phyloP scores from a whole-genome alignment of 30 jellyfish, hydroid and myxozoan species.

The Rhopilema esculentum region DNA sequence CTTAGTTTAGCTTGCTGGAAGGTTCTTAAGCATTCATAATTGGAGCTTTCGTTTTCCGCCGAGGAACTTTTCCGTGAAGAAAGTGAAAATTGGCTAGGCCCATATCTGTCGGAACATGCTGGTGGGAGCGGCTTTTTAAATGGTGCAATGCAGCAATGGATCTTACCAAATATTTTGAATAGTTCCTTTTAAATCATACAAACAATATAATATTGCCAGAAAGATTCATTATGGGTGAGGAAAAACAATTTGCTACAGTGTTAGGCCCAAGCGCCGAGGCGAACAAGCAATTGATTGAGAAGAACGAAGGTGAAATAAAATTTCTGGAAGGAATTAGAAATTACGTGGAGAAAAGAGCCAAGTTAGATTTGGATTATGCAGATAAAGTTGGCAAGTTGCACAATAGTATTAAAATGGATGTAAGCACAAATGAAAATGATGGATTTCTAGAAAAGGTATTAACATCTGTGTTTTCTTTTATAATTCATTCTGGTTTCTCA shows the following conservation, averaged over 20 bases:
- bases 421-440: constrained; percentile 16
- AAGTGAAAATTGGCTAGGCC: background rate
- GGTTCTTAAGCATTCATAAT: background rate
- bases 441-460: constrained; percentile 84
- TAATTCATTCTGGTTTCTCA: no score
- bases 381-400: constrained; percentile 64
- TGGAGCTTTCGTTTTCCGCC: background rate
- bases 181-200: no score
- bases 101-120: background rate
- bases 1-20: background rate
- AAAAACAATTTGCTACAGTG: constrained; percentile 1
- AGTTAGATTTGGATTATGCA: constrained; percentile 79
- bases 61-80: background rate
- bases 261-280: constrained; percentile 57
- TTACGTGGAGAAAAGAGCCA: constrained; percentile 73
- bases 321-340: constrained; percentile 70
- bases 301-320: constrained; percentile 63
- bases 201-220: no score
- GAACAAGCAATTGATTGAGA: constrained; percentile 7
- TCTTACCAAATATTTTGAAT: background rate
- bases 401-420: constrained; percentile 20
- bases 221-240: background rate
- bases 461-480: no score
- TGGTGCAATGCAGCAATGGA: background rate
- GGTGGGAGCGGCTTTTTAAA: background rate